Evolutionary conservation across 2,888 invertebrate genomes (phyloP).

Genomic region (Liopterus haemorrhoidalis): DNA sequence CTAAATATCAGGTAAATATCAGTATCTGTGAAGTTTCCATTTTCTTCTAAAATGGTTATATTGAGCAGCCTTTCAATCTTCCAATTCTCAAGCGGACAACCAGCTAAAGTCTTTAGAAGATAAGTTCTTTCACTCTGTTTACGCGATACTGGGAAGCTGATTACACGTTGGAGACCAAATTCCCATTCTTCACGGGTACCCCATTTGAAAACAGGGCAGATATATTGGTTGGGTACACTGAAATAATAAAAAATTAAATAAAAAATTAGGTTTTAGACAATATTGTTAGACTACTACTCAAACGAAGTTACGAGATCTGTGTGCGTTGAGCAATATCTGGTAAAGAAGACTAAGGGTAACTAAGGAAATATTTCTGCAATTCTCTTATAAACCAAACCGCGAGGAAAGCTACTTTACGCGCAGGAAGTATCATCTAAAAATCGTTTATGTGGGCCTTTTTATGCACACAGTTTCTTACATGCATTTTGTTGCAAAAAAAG

Average conservation of each 20-base stretch:
- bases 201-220: constrained; percentile 79
- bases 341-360: too few species aligned
- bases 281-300: too few species aligned
- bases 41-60: constrained; percentile 62
- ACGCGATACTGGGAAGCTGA: constrained; percentile 65
- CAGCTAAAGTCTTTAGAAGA: constrained; percentile 69
- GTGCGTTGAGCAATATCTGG: too few species aligned
- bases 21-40: constrained; percentile 68
- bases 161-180: constrained; percentile 69
- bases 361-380: too few species aligned
- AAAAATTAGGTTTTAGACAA: too few species aligned
- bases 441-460: too few species aligned
- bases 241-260: too few species aligned
- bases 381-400: too few species aligned
- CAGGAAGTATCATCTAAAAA: too few species aligned
- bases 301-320: too few species aligned
- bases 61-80: constrained; percentile 64
- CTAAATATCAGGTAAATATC: constrained; percentile 70
- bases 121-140: constrained; percentile 71
- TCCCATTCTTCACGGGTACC: constrained; percentile 76
- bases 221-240: constrained; percentile 68
- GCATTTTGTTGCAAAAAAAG: neutral
- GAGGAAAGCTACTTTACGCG: too few species aligned
- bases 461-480: neutral
- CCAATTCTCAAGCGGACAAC: constrained; percentile 66